Evolutionary conservation across 2,113 vertebrate species (phyloP).

Genomic region (Ondatra zibethicus): DNA sequence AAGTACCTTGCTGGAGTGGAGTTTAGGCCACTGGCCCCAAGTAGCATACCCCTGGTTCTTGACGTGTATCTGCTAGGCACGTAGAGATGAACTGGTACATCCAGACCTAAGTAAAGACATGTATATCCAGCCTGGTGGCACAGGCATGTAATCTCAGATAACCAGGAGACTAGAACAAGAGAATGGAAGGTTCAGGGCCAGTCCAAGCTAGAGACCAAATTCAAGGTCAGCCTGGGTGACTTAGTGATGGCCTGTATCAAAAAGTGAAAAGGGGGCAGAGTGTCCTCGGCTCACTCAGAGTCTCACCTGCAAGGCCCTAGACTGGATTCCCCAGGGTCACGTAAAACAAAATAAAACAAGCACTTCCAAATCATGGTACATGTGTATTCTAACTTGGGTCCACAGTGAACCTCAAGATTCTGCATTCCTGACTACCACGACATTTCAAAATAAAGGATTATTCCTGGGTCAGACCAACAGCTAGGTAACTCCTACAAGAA

Average conservation of each 20-base stretch:
- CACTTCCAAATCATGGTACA: not conserved
- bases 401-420: not conserved
- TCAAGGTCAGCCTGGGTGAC: not conserved
- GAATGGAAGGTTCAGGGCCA: not conserved
- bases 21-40: not conserved
- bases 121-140: not conserved
- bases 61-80: not conserved
- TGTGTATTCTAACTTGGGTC: not conserved
- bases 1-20: not conserved
- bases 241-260: not conserved
- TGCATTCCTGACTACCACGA: not conserved
- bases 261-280: not conserved
- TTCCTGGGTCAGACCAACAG: not conserved
- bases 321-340: not conserved
- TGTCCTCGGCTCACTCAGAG: not conserved
- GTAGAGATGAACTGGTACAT: not conserved
- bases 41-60: not conserved
- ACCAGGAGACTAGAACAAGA: not conserved
- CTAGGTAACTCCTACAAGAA: not conserved
- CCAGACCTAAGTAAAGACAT: not conserved
- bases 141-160: not conserved
- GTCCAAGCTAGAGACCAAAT: not conserved
- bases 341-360: not conserved
- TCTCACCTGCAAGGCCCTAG: not conserved
- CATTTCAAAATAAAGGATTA: not conserved